Conservation (phyloP, 37 sponge, comb jelly and placozoan genomes). For the Petrosia ficiformis region DNA sequence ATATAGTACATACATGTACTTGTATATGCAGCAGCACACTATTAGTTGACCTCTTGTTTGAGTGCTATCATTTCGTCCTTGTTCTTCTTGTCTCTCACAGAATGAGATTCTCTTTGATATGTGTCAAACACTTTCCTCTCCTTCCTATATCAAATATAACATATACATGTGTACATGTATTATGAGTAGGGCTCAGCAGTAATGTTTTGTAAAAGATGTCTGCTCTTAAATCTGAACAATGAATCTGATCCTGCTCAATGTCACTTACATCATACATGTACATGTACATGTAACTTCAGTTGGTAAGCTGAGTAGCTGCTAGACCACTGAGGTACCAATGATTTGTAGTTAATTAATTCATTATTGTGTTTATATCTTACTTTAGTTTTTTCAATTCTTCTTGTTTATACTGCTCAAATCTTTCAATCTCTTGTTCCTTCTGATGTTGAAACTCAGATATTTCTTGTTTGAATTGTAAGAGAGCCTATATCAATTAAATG, state of each 20-base stretch:
- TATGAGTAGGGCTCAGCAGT: no score
- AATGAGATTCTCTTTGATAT: conserved; percentile 34
- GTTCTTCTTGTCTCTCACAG: conserved; percentile 64
- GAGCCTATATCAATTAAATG: conserved; percentile 23
- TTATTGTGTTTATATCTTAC: no score
- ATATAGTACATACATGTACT: no score
- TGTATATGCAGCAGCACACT: no score
- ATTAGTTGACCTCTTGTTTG: conserved; percentile 64
- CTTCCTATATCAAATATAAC: conserved; percentile 31
- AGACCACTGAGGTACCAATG: no score
- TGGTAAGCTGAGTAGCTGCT: no score
- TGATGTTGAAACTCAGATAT: conserved; percentile 63
- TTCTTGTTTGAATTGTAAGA: conserved; percentile 48
- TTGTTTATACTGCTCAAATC: conserved; percentile 71
- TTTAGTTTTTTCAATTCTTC: conserved; percentile 79
- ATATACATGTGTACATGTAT: not conserved
- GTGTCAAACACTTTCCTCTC: conserved; percentile 76
- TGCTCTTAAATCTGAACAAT: no score
- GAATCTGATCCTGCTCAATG: no score
- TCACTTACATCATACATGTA: no score
- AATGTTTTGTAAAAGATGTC: no score
- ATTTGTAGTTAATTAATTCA: no score
- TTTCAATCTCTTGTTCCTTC: conserved; percentile 52
- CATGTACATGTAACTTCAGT: no score
- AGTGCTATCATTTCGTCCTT: conserved; percentile 64